Base-by-base conservation (phyloP, 2,888 invertebrate genomes). In the Ptychoptera albimana region DNA sequence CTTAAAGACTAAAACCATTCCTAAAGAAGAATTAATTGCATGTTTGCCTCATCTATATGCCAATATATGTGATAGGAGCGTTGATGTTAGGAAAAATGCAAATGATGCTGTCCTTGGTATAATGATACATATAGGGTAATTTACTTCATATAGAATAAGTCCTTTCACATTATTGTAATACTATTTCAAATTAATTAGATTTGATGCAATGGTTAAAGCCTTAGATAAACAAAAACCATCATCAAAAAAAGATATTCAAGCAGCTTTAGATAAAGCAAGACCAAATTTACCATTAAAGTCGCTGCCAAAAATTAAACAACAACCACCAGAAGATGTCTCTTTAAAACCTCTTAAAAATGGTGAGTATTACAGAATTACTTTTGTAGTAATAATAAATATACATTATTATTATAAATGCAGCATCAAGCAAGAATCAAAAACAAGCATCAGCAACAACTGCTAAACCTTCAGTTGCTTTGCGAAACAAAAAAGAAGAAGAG, bases 71-170 rank as follows among this genome's bases (percentile, higher is more conserved):
- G 94, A 96, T 66, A 75, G 96, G 45, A 88, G 82, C 58, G 83
- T 79, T 0, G 93, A 93, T 52, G 93, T 96, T 5, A 73, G 94
- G 10, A 91, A 89, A 60, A 86, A 83, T 55, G 82, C 92, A 2
- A 81, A 82, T 44, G 93, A 93, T 58, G 86, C 89, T 37, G 79
- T 93, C 34, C 66, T 92, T 37, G 92, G 92, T 3, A 77, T 91
- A 54, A 94, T 94, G 93, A 77, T 92, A 50, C 93, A 93, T 60
- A 69, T 89, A 8, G 87, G 93, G 1, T 92, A 81, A 9, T 11
- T 9, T 32, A 7, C 4, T n/a, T 7, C 9, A 32, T 11, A 7
- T 32, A 7, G 9, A 4, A 8, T 30, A 8, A 32, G 32, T 32
- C n/a, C 4, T 11, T 11, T 11, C 8, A 2, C 11, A 11, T 32